Base-by-base conservation (phyloP, 1,140 invertebrate genomes). In the Hycleus cichorii region DNA sequence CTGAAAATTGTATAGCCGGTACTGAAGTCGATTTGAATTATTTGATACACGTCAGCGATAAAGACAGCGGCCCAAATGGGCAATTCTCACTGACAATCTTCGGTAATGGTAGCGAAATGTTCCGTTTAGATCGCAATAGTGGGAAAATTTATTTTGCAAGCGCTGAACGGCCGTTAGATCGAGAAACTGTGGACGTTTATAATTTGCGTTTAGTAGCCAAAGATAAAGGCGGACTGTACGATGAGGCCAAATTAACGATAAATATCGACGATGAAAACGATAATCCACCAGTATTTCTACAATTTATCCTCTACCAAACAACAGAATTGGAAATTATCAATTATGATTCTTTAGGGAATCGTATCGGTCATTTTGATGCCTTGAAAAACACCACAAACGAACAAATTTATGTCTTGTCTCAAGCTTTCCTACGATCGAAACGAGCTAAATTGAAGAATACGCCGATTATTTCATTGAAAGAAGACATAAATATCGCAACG, bases 201-300 rank as follows among this genome's bases (percentile, higher is more conserved):
- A 75, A 81, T 45, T 74, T 94, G 2, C 80, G 80, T 70, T 72
- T 93, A 32, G 78, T 89, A 3, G 90, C 89, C 2, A 84, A 78
- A 61, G 90, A 93, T 66, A 82, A 76, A 53, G 87, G 86, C 2
- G 87, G 88, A 53, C 68, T 91, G 8, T 83, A 78, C n/a, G 84
- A 84, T 3, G 83, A 86, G 71, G 83, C 84, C 0, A 81, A 82
- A 60, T 65, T 95, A 3, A 84, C 76, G 0, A 82, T 95, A 47
- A 77, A 75, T 1, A 75, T 95, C 9, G 75, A 82, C 4, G 92
- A 95, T 74, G 83, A 86, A 57, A 95, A 95, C 69, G 92, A 95
- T 71, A 92, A 93, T 75, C 63, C 78, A 0, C 92, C 92, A 0
- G 77, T 80, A 47, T 86, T 84, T 60, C 79, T 78, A 57, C 82